Evolutionary conservation across 1,140 invertebrate genomes (phyloP), one percentile per base, ranked within the genome.

Genomic region (Argopecten irradians): DNA sequence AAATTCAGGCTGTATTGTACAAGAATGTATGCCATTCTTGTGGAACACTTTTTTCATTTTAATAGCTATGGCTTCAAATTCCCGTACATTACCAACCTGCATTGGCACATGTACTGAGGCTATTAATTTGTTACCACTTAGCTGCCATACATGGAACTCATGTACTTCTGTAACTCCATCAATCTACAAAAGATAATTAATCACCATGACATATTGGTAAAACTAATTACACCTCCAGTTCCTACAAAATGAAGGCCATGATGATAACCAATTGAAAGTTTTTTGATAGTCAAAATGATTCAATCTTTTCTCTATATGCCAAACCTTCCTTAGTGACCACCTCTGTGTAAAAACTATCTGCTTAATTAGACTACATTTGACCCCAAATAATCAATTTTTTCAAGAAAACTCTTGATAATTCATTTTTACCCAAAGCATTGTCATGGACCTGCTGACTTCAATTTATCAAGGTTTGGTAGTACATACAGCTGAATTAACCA

Each of bases 61-160:
- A 39, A 93, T 93, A 13, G 96, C 96, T 34, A 96, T 95, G n/a
- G 39, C 36, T 94, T 96, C 95, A 90, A 97, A 97, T 82, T 96
- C 95, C 22, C 94, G 87, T 28, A 96, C 92, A 91, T 96, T 96
- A 34, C 93, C 93, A 92, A 96, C 96, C 32, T 95, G 93, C 36
- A 97, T 96, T 92, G 97, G 96, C 34, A 97, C 96, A 92, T 97
- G 96, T 19, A 96, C 96, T 1, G 96, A 96, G 0, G 96, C 96
- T 86, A 97, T 96, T 34, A 97, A 96, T 82, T 95, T 92, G 86
- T 96, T 96, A 8, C 96, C 96, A 46, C 96, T 95, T 86, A 97
- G 91, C 89, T 96, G 96, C 96, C 96, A 97, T 22, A 97, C 95
- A 91, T 97, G 96, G 90, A 97, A 96, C 89, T 97, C 96, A 89